These are phyloP conservation scores for Serinus canaria DNA, from an alignment of 2,113 vertebrate genomes.

Conservation along the genomic window DNA sequence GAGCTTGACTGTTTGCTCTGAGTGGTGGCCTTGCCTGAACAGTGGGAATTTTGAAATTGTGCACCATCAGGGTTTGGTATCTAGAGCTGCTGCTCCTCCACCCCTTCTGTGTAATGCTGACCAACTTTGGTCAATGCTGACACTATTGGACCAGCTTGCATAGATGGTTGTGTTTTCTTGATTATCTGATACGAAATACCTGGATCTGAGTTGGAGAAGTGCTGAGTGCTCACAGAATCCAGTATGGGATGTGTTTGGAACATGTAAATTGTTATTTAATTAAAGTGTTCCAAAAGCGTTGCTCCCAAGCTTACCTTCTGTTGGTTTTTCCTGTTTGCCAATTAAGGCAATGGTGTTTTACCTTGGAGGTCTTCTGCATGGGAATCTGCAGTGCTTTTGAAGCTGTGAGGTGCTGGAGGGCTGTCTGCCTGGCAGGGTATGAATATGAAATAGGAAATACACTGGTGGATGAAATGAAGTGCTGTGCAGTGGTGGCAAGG, in stretches of 20 bases:
- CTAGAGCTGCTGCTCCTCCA: not conserved
- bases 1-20: not conserved
- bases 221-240: not conserved
- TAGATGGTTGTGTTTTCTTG: not conserved
- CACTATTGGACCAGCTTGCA: not conserved
- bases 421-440: not conserved
- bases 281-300: accelerated
- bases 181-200: accelerated
- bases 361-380: not conserved
- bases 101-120: not conserved
- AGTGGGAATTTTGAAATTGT: not conserved
- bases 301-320: not conserved
- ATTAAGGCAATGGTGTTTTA: not conserved
- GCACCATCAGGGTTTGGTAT: not conserved
- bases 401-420: not conserved
- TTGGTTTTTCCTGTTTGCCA: not conserved
- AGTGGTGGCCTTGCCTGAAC: not conserved
- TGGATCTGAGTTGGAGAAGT: not conserved
- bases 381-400: not conserved
- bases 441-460: not conserved
- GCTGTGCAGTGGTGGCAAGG: not conserved
- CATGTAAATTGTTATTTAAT: not conserved
- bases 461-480: not conserved
- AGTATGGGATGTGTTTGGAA: not conserved
- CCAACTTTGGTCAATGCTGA: too few relatives aligned